phyloP scores from a whole-genome alignment of 2,113 vertebrate species.

The Thomomys bottae region DNA sequence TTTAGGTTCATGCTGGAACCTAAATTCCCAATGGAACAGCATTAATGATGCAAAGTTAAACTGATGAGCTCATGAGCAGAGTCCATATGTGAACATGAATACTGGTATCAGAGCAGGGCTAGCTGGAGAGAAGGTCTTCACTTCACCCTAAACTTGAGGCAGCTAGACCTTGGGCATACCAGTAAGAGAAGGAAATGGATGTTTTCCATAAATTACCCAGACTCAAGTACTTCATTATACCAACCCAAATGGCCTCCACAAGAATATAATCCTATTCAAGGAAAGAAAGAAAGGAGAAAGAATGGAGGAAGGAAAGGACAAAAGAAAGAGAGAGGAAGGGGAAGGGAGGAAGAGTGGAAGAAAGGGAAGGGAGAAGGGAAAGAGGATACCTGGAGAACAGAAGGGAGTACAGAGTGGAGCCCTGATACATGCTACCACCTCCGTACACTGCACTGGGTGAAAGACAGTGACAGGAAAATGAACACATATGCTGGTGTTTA shows the following conservation, averaged over 20 bases:
- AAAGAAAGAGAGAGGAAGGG: neutral
- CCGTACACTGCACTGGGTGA: neutral
- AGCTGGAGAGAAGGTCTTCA: neutral
- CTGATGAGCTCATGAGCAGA: neutral
- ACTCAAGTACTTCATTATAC: neutral
- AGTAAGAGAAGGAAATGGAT: neutral
- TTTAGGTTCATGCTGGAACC: neutral
- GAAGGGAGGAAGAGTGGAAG: fast-evolving
- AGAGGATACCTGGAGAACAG: neutral
- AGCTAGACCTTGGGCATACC: neutral
- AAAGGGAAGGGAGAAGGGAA: neutral
- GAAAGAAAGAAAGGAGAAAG: neutral
- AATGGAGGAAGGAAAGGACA: too few species aligned
- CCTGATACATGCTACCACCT: neutral
- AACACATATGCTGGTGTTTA: neutral
- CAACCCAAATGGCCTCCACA: neutral
- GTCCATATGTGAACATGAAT: neutral
- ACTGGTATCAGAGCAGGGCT: too few species aligned
- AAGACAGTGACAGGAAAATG: neutral
- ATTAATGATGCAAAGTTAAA: neutral
- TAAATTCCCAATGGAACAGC: neutral
- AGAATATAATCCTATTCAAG: neutral
- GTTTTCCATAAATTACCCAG: neutral
- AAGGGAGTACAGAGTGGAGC: neutral
- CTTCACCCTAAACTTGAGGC: neutral